Base-by-base conservation (phyloP, 2,888 invertebrate genomes). In the Acanthacorydalis orientalis region DNA sequence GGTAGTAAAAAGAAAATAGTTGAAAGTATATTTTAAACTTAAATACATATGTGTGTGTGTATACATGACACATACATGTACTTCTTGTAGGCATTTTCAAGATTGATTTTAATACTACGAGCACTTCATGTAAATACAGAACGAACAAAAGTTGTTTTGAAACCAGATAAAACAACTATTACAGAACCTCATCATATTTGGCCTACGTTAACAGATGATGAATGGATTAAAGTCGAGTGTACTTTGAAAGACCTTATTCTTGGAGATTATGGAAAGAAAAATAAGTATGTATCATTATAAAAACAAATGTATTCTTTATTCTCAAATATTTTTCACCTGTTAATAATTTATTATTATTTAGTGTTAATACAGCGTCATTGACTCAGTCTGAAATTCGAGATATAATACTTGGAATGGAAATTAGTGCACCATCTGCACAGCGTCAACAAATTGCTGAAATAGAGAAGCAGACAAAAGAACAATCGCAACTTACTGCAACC, bases 171-270 rank as follows among this genome's bases (percentile, higher is more conserved):
- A 68, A 97, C 96, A 0, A 98, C 97, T 0, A 84, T 98, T 44
- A 99, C 98, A 0, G 98, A 99, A 65, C 87, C 93, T 0, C 98
- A 98, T 73, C 98, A 99, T 67, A 98, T 99, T 67, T 98, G 98
- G 98, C 98, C 98, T 0, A 89, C 95, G 0, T 71, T 98, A 7
- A 78, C 86, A 1, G 97, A 98, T 60, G 97, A 98, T 58, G 97
- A 99, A 68, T 99, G 98, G 98, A 95, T 98, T 63, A 97, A 97
- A 67, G 93, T 96, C 41, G 98, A 98, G 68, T 47, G 47, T 12
- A 47, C 47, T 60, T 75, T 98, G 16, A 99, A 98, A 64, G 98
- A 99, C 67, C 78, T 98, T 51, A 99, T 98, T 59, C 70, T 99
- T 47, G 97, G 97, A 42, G 98, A 98, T 70, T 98, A 98, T 58